phyloP scores from a whole-genome alignment of 2,888 invertebrate species.

The Ligdia adustata region DNA sequence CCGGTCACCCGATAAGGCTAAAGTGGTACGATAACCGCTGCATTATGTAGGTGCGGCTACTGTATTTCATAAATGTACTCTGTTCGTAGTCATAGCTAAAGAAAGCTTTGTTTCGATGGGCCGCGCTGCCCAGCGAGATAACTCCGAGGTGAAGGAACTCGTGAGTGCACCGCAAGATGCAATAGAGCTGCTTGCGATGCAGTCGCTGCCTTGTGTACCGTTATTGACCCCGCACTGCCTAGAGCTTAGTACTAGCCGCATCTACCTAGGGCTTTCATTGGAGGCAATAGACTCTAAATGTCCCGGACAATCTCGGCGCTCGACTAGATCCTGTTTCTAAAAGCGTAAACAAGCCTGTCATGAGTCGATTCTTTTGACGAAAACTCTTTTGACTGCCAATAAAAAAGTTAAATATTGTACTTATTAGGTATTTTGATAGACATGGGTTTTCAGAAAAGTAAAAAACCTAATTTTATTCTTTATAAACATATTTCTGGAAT shows the following conservation, averaged over 20 bases:
- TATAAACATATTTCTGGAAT: too few species aligned
- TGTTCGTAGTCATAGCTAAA: slow-evolving; percentile 46
- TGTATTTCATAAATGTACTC: slow-evolving; percentile 44
- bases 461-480: too few species aligned
- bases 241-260: background rate
- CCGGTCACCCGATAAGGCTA: slow-evolving; percentile 73
- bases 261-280: slow-evolving; percentile 49
- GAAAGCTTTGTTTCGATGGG: slow-evolving; percentile 43
- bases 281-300: slow-evolving; percentile 29
- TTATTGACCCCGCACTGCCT: slow-evolving; percentile 65
- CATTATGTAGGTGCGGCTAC: slow-evolving; percentile 63
- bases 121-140: slow-evolving; percentile 40
- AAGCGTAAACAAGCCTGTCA: slow-evolving; percentile 4
- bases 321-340: slow-evolving; percentile 23
- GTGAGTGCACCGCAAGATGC: slow-evolving; percentile 64
- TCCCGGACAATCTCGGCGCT: slow-evolving; percentile 27
- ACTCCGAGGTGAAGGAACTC: slow-evolving; percentile 56
- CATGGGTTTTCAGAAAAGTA: too few species aligned
- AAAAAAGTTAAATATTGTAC: too few species aligned
- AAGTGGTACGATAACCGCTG: slow-evolving; percentile 65
- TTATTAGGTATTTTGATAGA: too few species aligned
- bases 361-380: too few species aligned
- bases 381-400: too few species aligned
- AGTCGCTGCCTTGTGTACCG: slow-evolving; percentile 62
- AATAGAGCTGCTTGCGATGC: slow-evolving; percentile 68